Evolutionary conservation across 1,140 invertebrate species (phyloP), one percentile per base, ranked within the genome.

Genomic region (Subanguina moxae): DNA sequence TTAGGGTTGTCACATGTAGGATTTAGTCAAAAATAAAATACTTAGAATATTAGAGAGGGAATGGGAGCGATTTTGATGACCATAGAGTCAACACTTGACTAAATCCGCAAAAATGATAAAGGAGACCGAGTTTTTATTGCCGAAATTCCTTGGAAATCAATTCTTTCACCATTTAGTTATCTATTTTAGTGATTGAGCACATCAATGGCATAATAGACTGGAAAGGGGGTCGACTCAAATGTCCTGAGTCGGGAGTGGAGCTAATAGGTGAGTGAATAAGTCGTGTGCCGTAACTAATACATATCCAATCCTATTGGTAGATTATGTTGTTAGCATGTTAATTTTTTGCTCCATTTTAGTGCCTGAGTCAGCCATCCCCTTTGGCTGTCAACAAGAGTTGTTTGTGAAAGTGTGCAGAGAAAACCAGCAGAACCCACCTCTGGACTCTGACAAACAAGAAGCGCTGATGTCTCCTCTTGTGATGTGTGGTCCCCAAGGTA

Each of bases 401-500:
- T 94, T 93, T 87, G 93, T 95, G 86, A 92, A 92, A 82, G 91
- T 95, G 78, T 80, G 85, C 64, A 85, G 87, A 76, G 84, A 84
- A 65, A 84, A 88, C 82, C 88, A 88, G 76, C 87, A 89, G 73
- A 90, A 90, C 63, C 90, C 90, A 65, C 86, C 91, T 83, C 90
- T 92, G 85, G 88, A 89, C 85, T 89, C 91, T 27, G 91, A 91
- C 87, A 90, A 90, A 91, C 88, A 84, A 82, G 78, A 91, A 88
- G 90, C 90, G 46, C 88, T 94, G 84, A 86, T 93, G 61, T 92
- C 90, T 78, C 93, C 93, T 52, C 86, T 94, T 72, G 91, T 94
- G 74, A 92, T 94, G 89, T 94, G 92, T 86, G 93, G 93, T 61
- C 93, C 93, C 13, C 90, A 91, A 85, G 92, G 92, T 64, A 87